Conservation (phyloP, 2,797 vertebrate species). For the Trichosurus vulpecula region DNA sequence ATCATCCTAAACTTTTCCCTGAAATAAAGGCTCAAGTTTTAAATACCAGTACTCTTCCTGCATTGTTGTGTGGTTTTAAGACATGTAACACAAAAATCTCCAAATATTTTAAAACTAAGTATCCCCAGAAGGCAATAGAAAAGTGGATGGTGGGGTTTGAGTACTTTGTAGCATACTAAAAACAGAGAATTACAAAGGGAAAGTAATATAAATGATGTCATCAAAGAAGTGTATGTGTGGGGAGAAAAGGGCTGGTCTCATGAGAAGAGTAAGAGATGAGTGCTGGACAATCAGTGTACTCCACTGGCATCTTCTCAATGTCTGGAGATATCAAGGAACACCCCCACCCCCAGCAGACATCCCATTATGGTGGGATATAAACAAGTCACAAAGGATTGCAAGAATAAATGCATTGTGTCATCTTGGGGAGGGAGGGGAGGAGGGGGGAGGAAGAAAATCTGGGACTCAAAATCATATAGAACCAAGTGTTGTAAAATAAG, state of each 20-base stretch:
- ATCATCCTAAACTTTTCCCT: neutral
- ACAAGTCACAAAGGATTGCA: neutral
- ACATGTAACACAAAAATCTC: neutral
- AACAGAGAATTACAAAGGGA: neutral
- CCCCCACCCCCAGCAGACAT: neutral
- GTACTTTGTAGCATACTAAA: neutral
- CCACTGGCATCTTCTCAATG: neutral
- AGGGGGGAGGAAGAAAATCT: no score
- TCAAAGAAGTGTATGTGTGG: no score
- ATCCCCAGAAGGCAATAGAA: neutral
- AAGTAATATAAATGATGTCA: neutral
- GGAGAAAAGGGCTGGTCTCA: neutral
- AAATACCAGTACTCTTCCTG: neutral
- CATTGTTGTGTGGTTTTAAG: neutral
- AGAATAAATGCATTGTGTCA: no score
- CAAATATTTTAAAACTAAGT: neutral
- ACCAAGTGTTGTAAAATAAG: no score
- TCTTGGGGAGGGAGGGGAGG: no score
- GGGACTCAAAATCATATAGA: no score
- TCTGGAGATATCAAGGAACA: neutral
- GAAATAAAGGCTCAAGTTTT: neutral
- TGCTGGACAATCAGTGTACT: no score
- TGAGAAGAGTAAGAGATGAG: neutral
- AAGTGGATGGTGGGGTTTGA: neutral
- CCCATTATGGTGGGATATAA: neutral